A percentile compares a stretch with the other conserved stretches of the same genome.
These are phyloP conservation scores for Eidolon dupreanum DNA, from an alignment of 2,797 vertebrate species.

Conservation along the genomic window DNA sequence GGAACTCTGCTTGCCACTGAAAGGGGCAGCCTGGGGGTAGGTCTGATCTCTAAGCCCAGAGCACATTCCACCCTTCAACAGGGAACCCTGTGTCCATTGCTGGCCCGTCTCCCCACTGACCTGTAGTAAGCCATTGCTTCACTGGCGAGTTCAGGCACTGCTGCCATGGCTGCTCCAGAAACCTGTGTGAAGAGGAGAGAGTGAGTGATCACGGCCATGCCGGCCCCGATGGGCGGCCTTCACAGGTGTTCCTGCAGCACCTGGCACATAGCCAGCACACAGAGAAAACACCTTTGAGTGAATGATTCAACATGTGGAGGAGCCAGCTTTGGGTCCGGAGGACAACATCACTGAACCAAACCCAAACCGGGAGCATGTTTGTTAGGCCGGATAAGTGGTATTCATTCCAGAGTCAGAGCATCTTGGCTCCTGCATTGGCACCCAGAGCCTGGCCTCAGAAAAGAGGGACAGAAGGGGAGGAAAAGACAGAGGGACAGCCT, in stretches of 20 bases:
- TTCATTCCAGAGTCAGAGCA: too few relatives aligned
- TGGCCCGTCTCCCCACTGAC: slow-evolving; percentile 53
- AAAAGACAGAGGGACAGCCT: too few relatives aligned
- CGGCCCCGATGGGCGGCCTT: background rate
- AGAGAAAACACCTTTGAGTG: background rate
- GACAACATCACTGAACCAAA: background rate
- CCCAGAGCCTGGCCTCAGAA: too few relatives aligned
- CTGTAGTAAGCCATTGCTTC: slow-evolving; percentile 59
- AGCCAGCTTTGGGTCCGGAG: background rate
- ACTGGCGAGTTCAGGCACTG: slow-evolving; percentile 47
- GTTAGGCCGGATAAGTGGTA: background rate
- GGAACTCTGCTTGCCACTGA: background rate
- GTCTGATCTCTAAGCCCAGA: background rate
- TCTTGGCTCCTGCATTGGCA: too few relatives aligned
- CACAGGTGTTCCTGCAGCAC: background rate
- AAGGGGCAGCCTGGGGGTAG: background rate
- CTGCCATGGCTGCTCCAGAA: slow-evolving; percentile 65
- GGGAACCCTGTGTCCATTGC: background rate
- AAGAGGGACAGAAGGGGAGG: too few relatives aligned
- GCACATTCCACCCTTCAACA: background rate
- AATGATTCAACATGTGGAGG: background rate
- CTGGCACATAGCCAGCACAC: background rate
- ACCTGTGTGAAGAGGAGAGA: slow-evolving; percentile 60
- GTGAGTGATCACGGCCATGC: background rate
- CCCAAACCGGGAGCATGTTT: background rate